Percentiles rank a stretch among this genome's conserved stretches.
Evolutionary conservation across 1,140 invertebrate genomes (phyloP).

Genomic region (Atta colombica): DNA sequence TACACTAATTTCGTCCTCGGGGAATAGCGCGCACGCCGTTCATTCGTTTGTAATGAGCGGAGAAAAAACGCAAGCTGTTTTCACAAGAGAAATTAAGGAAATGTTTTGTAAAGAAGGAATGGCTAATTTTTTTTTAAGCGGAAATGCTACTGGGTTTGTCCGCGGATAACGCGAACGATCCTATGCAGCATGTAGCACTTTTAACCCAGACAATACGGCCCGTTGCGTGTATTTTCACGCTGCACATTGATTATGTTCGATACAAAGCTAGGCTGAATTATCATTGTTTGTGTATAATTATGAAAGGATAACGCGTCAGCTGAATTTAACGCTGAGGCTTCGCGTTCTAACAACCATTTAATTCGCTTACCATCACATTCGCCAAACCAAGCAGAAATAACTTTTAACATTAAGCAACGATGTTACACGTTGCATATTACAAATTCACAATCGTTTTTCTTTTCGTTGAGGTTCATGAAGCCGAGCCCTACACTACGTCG

Average conservation of each 20-base stretch:
- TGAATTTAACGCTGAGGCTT: constrained; percentile 10
- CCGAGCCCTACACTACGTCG: background rate
- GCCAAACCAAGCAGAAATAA: constrained; percentile 22
- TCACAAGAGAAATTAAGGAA: constrained; percentile 42
- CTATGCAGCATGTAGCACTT: background rate
- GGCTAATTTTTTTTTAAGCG: constrained; percentile 38
- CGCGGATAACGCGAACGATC: background rate
- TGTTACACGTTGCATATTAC: constrained; percentile 2
- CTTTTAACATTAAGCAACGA: constrained; percentile 3
- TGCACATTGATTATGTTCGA: background rate
- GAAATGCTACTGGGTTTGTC: background rate
- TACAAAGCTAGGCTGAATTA: background rate
- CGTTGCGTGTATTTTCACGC: background rate
- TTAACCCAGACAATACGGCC: background rate
- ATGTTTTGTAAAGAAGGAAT: constrained; percentile 34
- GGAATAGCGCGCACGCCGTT: background rate
- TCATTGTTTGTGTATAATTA: constrained; percentile 8
- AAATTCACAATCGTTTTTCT: constrained; percentile 2
- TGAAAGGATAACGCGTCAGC: background rate
- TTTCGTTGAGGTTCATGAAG: background rate
- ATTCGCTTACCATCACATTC: constrained; percentile 24
- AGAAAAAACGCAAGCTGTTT: constrained; percentile 18
- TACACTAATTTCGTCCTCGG: constrained; percentile 47
- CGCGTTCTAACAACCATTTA: constrained; percentile 26
- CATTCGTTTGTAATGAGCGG: constrained; percentile 44